These are phyloP conservation scores for Microctonus brassicae DNA, from an alignment of 2,888 invertebrate species.

Conservation along the genomic window DNA sequence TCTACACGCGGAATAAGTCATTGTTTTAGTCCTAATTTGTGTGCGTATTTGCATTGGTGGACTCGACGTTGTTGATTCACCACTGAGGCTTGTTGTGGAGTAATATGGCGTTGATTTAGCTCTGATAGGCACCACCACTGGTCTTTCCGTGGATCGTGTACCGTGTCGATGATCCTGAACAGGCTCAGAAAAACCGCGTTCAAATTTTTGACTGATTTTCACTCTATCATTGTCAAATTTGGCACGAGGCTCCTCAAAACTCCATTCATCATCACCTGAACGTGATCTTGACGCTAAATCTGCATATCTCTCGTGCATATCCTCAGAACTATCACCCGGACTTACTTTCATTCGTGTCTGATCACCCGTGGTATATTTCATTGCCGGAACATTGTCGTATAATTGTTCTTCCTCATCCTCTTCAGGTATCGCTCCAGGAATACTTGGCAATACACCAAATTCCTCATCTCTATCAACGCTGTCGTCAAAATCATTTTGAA, in stretches of 20 bases:
- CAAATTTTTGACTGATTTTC: constrained; percentile 41
- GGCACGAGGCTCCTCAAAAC: constrained; percentile 51
- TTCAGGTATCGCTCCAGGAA: constrained; percentile 62
- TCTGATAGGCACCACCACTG: constrained; percentile 70
- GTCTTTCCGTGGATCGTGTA: constrained; percentile 72
- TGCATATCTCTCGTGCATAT: constrained; percentile 66
- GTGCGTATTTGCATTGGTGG: constrained; percentile 65
- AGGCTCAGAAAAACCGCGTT: constrained; percentile 58
- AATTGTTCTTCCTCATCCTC: constrained; percentile 63
- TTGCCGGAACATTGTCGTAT: constrained; percentile 66
- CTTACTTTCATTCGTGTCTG: constrained; percentile 58
- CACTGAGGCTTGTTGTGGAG: constrained; percentile 75
- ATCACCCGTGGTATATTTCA: constrained; percentile 62
- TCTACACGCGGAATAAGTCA: constrained; percentile 61
- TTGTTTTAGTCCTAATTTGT: constrained; percentile 67
- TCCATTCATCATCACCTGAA: constrained; percentile 62
- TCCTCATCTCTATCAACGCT: constrained; percentile 58
- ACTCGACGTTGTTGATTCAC: constrained; percentile 72
- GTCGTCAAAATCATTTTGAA: constrained; percentile 61
- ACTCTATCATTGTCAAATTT: constrained; percentile 38
- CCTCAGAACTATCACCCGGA: constrained; percentile 63
- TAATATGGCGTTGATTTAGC: constrained; percentile 65
- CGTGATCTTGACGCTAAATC: constrained; percentile 56
- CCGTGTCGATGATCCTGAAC: constrained; percentile 58
- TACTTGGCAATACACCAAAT: constrained; percentile 47